phyloP scores from a whole-genome alignment of 2,888 invertebrate genomes.

The Dastarcus helophoroides region DNA sequence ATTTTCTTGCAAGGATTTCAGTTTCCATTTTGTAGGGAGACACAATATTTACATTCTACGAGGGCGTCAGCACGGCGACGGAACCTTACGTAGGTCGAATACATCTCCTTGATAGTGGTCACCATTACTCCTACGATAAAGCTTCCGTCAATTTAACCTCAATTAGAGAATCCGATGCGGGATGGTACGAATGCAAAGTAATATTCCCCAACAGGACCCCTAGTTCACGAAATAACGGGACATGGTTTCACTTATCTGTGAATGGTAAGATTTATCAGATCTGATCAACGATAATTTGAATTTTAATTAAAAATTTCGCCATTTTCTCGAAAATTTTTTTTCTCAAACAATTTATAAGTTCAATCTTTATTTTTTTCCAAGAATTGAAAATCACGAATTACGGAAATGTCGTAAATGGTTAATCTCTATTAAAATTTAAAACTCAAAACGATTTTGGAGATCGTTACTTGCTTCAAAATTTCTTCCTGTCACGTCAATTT shows the following conservation, averaged over 20 bases:
- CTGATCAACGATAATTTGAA: no score
- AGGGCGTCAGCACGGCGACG: conserved; percentile 54
- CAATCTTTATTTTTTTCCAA: no score
- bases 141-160: conserved; percentile 76
- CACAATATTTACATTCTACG: conserved; percentile 72
- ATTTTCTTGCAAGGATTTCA: conserved; percentile 14
- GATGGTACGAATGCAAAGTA: conserved; percentile 85
- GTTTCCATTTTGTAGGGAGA: conserved; percentile 47
- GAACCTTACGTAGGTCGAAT: conserved; percentile 65
- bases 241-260: conserved; percentile 79
- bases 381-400: no score
- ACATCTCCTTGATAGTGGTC: conserved; percentile 44
- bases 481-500: no score
- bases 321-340: no score
- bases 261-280: no score
- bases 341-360: no score
- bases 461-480: no score
- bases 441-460: no score
- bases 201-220: conserved; percentile 80
- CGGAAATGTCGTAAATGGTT: no score
- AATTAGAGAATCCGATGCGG: conserved; percentile 79
- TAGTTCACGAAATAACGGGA: conserved; percentile 77
- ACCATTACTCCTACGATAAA: conserved; percentile 47
- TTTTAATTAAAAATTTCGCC: no score
- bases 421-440: no score